These are phyloP conservation scores for Labia minor DNA, from an alignment of 2,888 invertebrate genomes.

Conservation along the genomic window DNA sequence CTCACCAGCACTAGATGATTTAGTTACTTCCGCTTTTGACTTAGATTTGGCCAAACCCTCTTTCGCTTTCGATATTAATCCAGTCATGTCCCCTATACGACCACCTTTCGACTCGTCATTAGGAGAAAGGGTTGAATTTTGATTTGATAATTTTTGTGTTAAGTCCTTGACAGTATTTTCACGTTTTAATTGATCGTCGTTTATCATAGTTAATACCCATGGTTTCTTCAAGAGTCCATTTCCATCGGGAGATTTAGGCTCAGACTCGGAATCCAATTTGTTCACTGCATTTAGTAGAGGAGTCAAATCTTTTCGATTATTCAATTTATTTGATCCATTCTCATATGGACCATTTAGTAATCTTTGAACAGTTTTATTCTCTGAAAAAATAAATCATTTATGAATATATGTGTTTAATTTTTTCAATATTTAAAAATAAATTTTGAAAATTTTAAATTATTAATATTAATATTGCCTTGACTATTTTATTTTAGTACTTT, in stretches of 20 bases:
- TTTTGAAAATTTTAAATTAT: neutral
- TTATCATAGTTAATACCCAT: conserved; percentile 23
- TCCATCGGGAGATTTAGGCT: conserved; percentile 16
- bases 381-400: conserved; percentile 33
- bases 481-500: too few species aligned
- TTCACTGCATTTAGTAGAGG: conserved; percentile 45
- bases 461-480: too few species aligned
- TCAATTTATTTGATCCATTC: conserved; percentile 30
- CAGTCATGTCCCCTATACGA: conserved; percentile 72
- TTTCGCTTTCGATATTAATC: conserved; percentile 86
- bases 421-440: neutral
- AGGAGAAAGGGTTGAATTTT: conserved; percentile 45
- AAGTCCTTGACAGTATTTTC: conserved; percentile 82
- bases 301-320: conserved; percentile 43
- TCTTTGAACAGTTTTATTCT: conserved; percentile 49
- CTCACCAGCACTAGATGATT: conserved; percentile 58
- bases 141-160: conserved; percentile 70
- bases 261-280: conserved; percentile 37
- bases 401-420: conserved; percentile 8
- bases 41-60: conserved; percentile 81
- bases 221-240: conserved; percentile 22
- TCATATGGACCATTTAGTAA: conserved; percentile 48
- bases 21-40: conserved; percentile 64
- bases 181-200: conserved; percentile 49
- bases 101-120: conserved; percentile 37